These are phyloP conservation scores for Aplidium turbinatum DNA, from an alignment of 23 tunicate species.

Conservation along the genomic window DNA sequence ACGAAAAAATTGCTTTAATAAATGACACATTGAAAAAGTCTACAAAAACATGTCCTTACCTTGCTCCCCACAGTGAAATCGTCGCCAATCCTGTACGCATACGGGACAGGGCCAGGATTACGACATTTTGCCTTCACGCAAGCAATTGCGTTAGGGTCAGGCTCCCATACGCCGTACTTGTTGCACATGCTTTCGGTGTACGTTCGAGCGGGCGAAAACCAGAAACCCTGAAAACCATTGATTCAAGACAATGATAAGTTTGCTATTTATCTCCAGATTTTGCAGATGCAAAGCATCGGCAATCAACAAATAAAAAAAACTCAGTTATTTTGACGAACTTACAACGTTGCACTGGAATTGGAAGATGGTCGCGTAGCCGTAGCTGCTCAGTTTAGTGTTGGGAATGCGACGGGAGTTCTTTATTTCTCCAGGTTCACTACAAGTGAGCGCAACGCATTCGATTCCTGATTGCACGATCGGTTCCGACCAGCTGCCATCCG, in stretches of 20 bases:
- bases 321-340: too few relatives aligned
- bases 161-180: conserved; percentile 55
- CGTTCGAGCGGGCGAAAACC: conserved; percentile 43
- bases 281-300: too few relatives aligned
- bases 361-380: conserved; percentile 20
- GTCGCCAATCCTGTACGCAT: conserved; percentile 27
- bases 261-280: neutral
- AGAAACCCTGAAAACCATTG: conserved; percentile 65
- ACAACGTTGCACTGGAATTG: conserved; percentile 58
- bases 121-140: conserved; percentile 52
- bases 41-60: conserved; percentile 35
- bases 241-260: neutral
- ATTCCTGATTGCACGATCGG: conserved; percentile 32
- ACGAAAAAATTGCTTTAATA: too few relatives aligned
- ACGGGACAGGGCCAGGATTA: conserved; percentile 45
- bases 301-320: too few relatives aligned
- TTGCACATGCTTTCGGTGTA: conserved; percentile 55
- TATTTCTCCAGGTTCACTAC: conserved; percentile 69
- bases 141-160: conserved; percentile 19
- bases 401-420: conserved; percentile 37
- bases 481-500: conserved; percentile 52
- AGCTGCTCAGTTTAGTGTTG: neutral
- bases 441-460: conserved; percentile 41
- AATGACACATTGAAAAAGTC: too few relatives aligned
- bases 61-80: conserved; percentile 34